phyloP scores from a whole-genome alignment of 2,113 vertebrate species.

The Heterocephalus glaber region DNA sequence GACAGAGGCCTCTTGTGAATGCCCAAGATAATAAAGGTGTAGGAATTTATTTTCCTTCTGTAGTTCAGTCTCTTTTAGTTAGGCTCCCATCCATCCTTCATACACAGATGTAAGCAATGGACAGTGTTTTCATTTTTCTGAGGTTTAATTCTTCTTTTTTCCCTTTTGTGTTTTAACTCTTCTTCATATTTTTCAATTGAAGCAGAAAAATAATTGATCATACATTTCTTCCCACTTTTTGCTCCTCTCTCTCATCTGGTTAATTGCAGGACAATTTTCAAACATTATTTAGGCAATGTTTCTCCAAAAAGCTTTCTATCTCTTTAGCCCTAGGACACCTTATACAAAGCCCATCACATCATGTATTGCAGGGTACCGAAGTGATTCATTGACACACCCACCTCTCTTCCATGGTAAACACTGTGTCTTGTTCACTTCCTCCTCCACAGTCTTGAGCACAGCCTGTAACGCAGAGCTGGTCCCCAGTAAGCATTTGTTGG shows the following conservation, averaged over 20 bases:
- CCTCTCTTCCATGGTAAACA: background rate
- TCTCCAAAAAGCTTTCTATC: background rate
- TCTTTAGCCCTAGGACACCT: background rate
- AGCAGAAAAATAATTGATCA: background rate
- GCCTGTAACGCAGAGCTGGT: too few species aligned
- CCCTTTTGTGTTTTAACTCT: background rate
- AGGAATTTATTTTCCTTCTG: background rate
- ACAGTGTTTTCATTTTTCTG: background rate
- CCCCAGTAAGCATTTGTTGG: background rate
- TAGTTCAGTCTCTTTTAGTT: background rate
- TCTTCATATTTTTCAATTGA: background rate
- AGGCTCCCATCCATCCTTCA: background rate
- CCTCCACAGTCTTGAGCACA: background rate
- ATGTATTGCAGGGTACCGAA: background rate
- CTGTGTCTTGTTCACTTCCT: background rate
- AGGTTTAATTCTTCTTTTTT: background rate
- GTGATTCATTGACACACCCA: accelerated
- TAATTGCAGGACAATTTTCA: constrained; percentile 1
- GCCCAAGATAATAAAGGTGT: background rate
- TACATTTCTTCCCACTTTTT: background rate
- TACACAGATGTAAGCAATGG: background rate
- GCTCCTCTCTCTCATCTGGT: background rate
- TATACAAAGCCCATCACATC: background rate
- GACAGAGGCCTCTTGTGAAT: background rate
- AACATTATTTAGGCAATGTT: background rate